Percentiles rank a stretch among this genome's conserved stretches.
Conservation (phyloP, 2,113 vertebrate genomes). For the Uria aalge region DNA sequence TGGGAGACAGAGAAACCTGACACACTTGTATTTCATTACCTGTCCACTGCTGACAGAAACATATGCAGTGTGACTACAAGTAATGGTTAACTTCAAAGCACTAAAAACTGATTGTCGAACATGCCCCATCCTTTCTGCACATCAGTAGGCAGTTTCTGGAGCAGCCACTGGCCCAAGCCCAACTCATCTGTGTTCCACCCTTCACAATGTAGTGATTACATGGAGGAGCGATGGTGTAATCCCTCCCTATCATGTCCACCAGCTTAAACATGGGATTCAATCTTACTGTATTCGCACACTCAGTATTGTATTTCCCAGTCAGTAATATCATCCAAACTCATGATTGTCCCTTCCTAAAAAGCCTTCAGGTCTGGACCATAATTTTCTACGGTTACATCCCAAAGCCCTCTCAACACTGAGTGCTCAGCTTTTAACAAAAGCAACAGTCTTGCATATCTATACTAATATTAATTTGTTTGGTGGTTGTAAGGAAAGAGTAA, state of each 20-base stretch:
- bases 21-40: slow-evolving; percentile 16
- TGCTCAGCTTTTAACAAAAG: slow-evolving; percentile 9
- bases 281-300: background rate
- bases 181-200: slow-evolving; percentile 5
- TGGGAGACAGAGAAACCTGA: slow-evolving; percentile 18
- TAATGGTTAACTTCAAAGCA: slow-evolving; percentile 47
- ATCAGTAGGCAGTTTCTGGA: background rate
- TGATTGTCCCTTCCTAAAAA: background rate
- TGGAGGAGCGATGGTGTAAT: background rate
- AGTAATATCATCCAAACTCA: background rate
- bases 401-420: background rate
- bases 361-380: background rate
- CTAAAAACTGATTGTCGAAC: background rate
- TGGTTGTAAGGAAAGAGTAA: background rate
- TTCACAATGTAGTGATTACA: background rate
- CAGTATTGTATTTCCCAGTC: background rate
- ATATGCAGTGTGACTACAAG: background rate
- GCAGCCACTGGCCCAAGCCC: background rate
- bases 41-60: slow-evolving; percentile 19
- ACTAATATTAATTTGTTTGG: slow-evolving; percentile 39
- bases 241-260: background rate
- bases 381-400: background rate
- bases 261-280: background rate
- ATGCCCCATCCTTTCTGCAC: slow-evolving; percentile 7
- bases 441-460: background rate